A percentile compares a stretch with the other conserved stretches of the same genome.
phyloP scores from a whole-genome alignment of 2,797 vertebrate species.

The Mus spretus region DNA sequence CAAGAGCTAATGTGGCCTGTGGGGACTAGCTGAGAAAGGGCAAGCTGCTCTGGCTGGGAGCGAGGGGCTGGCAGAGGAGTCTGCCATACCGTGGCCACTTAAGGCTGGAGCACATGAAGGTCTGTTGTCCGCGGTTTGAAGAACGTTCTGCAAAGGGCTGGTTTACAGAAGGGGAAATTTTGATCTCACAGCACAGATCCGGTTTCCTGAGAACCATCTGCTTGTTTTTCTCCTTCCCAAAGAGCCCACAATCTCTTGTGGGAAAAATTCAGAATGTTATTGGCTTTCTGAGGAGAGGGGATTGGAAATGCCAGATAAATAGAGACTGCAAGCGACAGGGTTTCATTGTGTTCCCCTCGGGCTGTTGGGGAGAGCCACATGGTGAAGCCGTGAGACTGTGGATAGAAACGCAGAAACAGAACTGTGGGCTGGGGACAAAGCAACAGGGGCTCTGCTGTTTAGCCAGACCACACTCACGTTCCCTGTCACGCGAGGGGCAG shows the following conservation, averaged over 20 bases:
- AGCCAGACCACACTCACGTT: neutral
- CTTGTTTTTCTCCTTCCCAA: constrained; percentile 86
- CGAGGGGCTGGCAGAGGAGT: neutral
- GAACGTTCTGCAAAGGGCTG: neutral
- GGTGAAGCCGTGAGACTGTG: neutral
- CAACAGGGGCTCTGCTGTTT: neutral
- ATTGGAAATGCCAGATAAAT: constrained; percentile 84
- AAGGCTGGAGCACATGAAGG: neutral
- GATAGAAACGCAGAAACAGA: constrained; percentile 5
- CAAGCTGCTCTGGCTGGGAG: neutral
- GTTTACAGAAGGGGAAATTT: neutral
- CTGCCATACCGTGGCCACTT: neutral
- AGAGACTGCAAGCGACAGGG: constrained; percentile 70
- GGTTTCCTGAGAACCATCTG: constrained; percentile 83
- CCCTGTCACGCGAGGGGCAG: rapidly evolving
- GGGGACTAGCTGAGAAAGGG: constrained; percentile 57
- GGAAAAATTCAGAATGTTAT: constrained; percentile 87
- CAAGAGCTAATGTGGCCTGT: constrained; percentile 60
- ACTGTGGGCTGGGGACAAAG: neutral
- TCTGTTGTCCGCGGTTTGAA: neutral
- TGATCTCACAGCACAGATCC: constrained; percentile 62
- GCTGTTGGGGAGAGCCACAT: neutral
- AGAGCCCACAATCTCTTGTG: constrained; percentile 86
- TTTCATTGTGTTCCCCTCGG: neutral
- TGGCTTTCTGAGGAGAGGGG: constrained; percentile 84